These are phyloP conservation scores for Polypterus bichir DNA, from an alignment of 2,113 vertebrate genomes.

Conservation along the genomic window DNA sequence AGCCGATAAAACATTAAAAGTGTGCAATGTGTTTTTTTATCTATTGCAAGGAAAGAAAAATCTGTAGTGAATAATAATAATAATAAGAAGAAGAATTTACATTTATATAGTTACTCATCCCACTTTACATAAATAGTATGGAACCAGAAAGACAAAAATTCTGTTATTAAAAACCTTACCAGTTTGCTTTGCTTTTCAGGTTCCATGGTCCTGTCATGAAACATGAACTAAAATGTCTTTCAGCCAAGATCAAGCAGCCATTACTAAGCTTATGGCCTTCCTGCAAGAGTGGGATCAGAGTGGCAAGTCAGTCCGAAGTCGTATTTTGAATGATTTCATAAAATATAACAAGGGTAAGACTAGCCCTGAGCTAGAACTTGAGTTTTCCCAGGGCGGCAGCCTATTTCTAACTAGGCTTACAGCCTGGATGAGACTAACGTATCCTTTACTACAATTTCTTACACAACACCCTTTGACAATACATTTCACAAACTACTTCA, in stretches of 20 bases:
- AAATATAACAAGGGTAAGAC: slow-evolving; percentile 48
- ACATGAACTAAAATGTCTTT: slow-evolving; percentile 36
- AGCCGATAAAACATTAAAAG: too few species aligned
- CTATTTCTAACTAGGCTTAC: slow-evolving; percentile 65
- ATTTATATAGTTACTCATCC: too few species aligned
- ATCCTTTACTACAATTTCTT: slow-evolving; percentile 38
- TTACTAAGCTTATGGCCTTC: slow-evolving; percentile 47
- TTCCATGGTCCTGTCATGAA: neutral
- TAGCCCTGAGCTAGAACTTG: slow-evolving; percentile 57
- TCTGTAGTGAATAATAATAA: too few species aligned
- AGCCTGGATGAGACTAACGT: slow-evolving; percentile 64
- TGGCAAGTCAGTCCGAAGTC: slow-evolving; percentile 29
- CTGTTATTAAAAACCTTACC: too few species aligned
- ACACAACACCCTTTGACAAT: neutral
- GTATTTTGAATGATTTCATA: slow-evolving; percentile 57
- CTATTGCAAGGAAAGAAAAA: too few species aligned
- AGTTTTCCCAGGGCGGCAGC: slow-evolving; percentile 64
- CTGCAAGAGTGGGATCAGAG: slow-evolving; percentile 65
- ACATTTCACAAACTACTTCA: too few species aligned
- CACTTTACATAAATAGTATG: too few species aligned
- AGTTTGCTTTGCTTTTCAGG: too few species aligned
- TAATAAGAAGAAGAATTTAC: too few species aligned
- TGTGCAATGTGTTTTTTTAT: too few species aligned
- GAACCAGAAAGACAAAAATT: too few species aligned
- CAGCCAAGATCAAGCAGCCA: slow-evolving; percentile 44